Evolutionary conservation across 2,113 vertebrate species (phyloP), one percentile per base, ranked within the genome.

Genomic region (Phylloscopus trochilus): DNA sequence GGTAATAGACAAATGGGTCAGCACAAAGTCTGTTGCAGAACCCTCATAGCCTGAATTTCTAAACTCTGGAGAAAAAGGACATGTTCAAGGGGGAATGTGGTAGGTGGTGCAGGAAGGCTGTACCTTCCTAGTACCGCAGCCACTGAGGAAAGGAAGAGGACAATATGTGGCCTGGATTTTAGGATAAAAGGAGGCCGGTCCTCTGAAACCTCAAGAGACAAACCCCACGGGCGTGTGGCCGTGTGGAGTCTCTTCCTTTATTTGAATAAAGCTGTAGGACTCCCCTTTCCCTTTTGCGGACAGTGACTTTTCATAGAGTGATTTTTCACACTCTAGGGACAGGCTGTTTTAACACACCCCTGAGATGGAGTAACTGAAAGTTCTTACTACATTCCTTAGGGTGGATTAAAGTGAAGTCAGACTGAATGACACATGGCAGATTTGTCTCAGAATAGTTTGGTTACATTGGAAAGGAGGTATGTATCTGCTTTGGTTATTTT

Each of bases 171-270:
- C 15, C 1, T 1, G 60, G 24, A 35, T 41, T 58, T 35, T 9
- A 17, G 26, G 24, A 7, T 35, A 31, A 51, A 58, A 51, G 16
- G 13, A 22, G 10, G 31, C 30, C 49, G 8, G 2, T n/a, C 83
- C 24, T 58, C 35, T 47, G 43, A 49, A 58, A 17, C 35, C 31
- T 51, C 1, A 0, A 31, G 35, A 56, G 30, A 51, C 26, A 67
- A 85, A 31, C 35, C 10, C 52, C 52, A 21, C 0, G 2, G 7
- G 2, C 0, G 0, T 31, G 13, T 30, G 43, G 20, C 30, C 1
- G 2, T 20, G 24, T 49, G 35, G 24, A 13, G 30, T 49, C 51
- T 33, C 11, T 56, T 30, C 7, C 24, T 24, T 41, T 30, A 26
- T 51, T 75, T 0, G 0, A 11, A 76, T 58, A 76, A 58, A 11